Base-by-base conservation (phyloP, 2,113 vertebrate species). In the Fukomys damarensis region DNA sequence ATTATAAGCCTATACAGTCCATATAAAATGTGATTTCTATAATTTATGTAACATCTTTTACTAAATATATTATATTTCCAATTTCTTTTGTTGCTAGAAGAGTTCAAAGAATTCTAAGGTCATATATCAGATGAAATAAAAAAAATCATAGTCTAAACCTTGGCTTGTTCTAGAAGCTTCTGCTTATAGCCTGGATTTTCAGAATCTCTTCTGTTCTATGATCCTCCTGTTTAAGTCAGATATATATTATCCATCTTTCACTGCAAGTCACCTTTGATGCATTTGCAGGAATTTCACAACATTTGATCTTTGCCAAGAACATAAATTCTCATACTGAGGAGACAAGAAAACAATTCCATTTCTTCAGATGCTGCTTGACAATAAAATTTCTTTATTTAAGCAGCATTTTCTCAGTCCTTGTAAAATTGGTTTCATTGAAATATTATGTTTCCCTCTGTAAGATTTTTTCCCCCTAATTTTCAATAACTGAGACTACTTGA, bases 251-350 rank as follows among this genome's bases (percentile, higher is more conserved):
- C 61, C 30, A 30, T 77, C 77, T 86, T 76, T 24, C 66, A 54
- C 43, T 54, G 59, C 35, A 91, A 59, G 35, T 58, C 22, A 2
- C n/a, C 56, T 59, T 3, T 86, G 85, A 65, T 93, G 66, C 49
- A 41, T 54, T 95, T 95, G 88, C 72, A 93, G 63, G 95, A 91
- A 84, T 65, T 76, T 92, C 38, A 59, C 65, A 86, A 32, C 58
- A 5, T 74, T 91, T 83, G 30, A 91, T 91, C 83, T 56, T 93
- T 84, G 22, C 41, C 65, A 66, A 91, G 81, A 92, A 35, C 5
- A 58, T 89, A 79, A 96, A 89, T 79, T n/a, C 89, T 95, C 24
- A 83, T 38, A 58, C n/a, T 81, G 41, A 92, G 89, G 80, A 92
- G 54, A 83, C 4, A 46, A 2, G 43, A 86, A 89, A 70, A 80